Evolutionary conservation across 2,113 vertebrate genomes (phyloP), one percentile per base, ranked within the genome.

Genomic region (Panurus biarmicus): DNA sequence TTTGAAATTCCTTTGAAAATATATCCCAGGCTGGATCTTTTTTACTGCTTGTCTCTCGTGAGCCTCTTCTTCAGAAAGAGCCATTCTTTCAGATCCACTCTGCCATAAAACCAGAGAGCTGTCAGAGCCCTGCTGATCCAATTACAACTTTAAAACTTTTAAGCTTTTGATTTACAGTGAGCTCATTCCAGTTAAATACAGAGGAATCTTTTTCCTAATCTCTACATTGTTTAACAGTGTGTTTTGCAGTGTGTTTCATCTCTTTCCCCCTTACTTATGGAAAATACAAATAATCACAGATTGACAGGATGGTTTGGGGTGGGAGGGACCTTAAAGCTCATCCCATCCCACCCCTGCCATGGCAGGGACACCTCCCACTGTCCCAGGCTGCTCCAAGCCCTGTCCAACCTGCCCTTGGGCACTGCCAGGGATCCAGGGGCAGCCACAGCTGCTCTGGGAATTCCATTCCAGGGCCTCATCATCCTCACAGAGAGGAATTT

Each of bases 1-100:
- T 80, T 93, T 95, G 91, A 95, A 94, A 95, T 93, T 85, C 91
- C 71, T 94, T 95, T 96, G 93, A 91, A 93, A 95, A 94, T 85
- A 73, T 74, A 93, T 87, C 82, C 89, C 87, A 80, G 60, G 45
- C 72, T 3, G 12, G 82, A 93, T 95, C 82, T 85, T 87, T 89
- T 93, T 89, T 71, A 56, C 86, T 88, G 53, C 83, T 95, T 94
- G 61, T 92, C 79, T 95, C 81, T 77, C 61, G 21, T 85, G 93
- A 94, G 76, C 47, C 50, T 24, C 67, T 38, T 60, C 70, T 81
- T 18, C 54, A 81, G 83, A 56, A 71, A 56, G 56, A 85, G 21
- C 33, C 28, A 53, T 81, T 89, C 56, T 97, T 94, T 92, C 33
- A 87, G 88, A 93, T 89, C 75, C 66, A 78, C 44, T 8, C 35